These are phyloP conservation scores for Carcina quercana DNA, from an alignment of 2,888 invertebrate species.

Conservation along the genomic window DNA sequence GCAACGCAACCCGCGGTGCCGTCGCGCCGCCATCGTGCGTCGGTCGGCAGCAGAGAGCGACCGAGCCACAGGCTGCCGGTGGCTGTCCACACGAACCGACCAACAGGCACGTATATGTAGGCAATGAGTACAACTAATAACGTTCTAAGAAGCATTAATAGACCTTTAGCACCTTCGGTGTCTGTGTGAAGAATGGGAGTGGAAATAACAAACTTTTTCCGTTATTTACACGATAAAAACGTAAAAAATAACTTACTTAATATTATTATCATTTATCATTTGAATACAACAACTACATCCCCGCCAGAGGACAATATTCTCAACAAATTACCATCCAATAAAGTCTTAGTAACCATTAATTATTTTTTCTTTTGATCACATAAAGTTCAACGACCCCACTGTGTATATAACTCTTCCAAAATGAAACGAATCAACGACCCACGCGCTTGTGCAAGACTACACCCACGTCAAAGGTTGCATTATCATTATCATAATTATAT, in stretches of 20 bases:
- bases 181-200: constrained; percentile 58
- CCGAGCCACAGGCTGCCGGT: neutral
- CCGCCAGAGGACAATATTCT: constrained; percentile 63
- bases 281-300: constrained; percentile 73
- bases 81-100: constrained; percentile 11
- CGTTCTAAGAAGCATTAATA: constrained; percentile 65
- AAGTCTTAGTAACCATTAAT: constrained; percentile 69
- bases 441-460: constrained; percentile 40
- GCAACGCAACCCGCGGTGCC: constrained; percentile 5
- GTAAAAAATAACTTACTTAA: constrained; percentile 76
- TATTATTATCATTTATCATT: constrained; percentile 71
- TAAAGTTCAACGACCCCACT: constrained; percentile 71
- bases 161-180: constrained; percentile 72
- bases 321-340: constrained; percentile 70
- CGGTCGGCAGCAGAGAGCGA: neutral
- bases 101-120: constrained; percentile 29
- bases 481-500: constrained; percentile 41
- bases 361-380: constrained; percentile 64
- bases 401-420: constrained; percentile 53
- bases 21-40: neutral
- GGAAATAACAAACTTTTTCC: constrained; percentile 62
- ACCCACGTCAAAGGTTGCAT: constrained; percentile 31
- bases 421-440: constrained; percentile 52
- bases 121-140: constrained; percentile 38
- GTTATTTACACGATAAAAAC: constrained; percentile 71